Evolutionary conservation across 2,888 invertebrate species (phyloP), one percentile per base, ranked within the genome.

Genomic region (Acrobasis consociella): DNA sequence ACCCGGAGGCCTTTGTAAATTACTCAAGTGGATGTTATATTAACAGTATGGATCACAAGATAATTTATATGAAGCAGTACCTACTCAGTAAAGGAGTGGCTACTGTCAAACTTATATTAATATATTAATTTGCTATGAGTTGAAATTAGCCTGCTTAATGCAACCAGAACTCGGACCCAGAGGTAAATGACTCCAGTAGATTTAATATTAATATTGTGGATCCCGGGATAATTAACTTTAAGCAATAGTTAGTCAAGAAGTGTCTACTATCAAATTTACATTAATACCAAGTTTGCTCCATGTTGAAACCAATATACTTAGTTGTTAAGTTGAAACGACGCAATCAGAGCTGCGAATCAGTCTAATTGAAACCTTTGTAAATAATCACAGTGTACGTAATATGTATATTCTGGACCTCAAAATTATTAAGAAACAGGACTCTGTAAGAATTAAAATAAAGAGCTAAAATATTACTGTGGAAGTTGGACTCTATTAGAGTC

Each of bases 321-420:
- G 67, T 68, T 76, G 79, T 76, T 76, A 73, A 77, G 73, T 73
- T 68, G 67, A 68, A 68, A 66, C 64, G 74, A 68, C 72, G 74
- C 75, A 76, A 82, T 77, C 75, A 75, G 71, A 77, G 76, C 79
- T 78, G 76, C 72, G 82, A 85, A 85, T 85, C 85, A 79, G 78
- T 78, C 75, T 70, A 78, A 31, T 46, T 69, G 39, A 46, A 70
- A 70, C 74, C 73, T 81, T 81, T 78, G 76, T 70, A 73, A 78
- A 71, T 73, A 71, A 73, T 72, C 69, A 71, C 66, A 68, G 64
- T 67, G 53, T 60, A 71, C 64, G 16, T 46, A 59, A 50, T 62
- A 62, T 60, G 50, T 58, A 58, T 60, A 37, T 38, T 13, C 50
- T 38, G 53, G 50, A 15, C 3, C 13, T 58, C 38, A 38, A n/a